Evolutionary conservation across 2,797 vertebrate genomes (phyloP).

Genomic region (Clarias pachynema): DNA sequence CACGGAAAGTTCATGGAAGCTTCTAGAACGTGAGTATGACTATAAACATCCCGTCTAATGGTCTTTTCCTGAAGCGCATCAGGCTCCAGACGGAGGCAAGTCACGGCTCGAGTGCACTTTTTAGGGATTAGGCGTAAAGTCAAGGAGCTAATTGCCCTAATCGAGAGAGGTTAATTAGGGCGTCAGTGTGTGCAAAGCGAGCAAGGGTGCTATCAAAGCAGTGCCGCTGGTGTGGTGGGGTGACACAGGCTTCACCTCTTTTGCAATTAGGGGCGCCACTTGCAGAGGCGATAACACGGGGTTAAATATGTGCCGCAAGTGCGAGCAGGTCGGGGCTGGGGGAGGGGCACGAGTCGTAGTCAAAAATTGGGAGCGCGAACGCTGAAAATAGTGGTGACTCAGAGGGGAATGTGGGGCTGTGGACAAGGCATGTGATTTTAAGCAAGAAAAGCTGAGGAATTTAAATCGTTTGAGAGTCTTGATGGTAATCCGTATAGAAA

Average conservation of each 20-base stretch:
- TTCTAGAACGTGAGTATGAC: neutral
- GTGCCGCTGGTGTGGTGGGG: slow-evolving; percentile 61
- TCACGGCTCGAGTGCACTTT: slow-evolving; percentile 54
- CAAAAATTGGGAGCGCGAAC: neutral
- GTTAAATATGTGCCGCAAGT: slow-evolving; percentile 66
- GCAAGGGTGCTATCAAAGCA: slow-evolving; percentile 69
- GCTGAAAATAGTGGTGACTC: neutral
- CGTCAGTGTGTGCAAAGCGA: slow-evolving; percentile 62
- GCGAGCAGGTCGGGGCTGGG: slow-evolving; percentile 14
- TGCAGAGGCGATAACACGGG: slow-evolving; percentile 59
- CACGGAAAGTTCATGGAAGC: neutral
- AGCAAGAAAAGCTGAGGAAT: neutral
- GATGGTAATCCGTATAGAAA: neutral
- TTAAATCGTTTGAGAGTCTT: neutral
- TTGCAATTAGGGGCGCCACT: slow-evolving; percentile 64
- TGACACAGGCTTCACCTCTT: slow-evolving; percentile 69
- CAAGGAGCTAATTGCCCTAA: slow-evolving; percentile 81
- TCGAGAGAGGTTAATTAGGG: slow-evolving; percentile 82
- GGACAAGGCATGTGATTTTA: neutral
- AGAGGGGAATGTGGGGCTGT: neutral
- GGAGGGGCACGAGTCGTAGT: neutral
- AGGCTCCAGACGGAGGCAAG: slow-evolving; percentile 33
- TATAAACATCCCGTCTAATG: neutral
- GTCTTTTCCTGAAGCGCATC: neutral
- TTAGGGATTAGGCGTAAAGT: slow-evolving; percentile 73